Evolutionary conservation across 2,797 vertebrate genomes (phyloP).

Genomic region (Gastrophryne carolinensis): DNA sequence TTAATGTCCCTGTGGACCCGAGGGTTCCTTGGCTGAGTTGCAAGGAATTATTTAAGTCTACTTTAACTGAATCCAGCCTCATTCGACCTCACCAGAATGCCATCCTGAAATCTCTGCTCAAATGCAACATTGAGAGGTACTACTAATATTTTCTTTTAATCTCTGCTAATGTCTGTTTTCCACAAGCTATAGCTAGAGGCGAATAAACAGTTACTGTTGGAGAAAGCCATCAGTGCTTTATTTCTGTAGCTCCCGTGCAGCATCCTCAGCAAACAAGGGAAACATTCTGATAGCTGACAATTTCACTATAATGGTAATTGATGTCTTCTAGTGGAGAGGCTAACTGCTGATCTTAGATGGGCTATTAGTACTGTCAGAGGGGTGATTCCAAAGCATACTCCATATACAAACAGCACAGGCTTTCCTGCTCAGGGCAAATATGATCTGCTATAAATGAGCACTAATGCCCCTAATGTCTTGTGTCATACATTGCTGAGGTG

Average conservation of each 20-base stretch:
- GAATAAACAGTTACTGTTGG: not conserved
- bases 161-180: too few relatives aligned
- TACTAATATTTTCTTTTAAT: too few relatives aligned
- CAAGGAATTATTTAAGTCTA: too few relatives aligned
- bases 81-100: too few relatives aligned
- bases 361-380: constrained; percentile 1
- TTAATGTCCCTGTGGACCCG: too few relatives aligned
- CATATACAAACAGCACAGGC: constrained; percentile 11
- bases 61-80: too few relatives aligned
- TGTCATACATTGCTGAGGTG: constrained; percentile 1
- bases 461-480: constrained; percentile 4
- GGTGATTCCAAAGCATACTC: constrained; percentile 3
- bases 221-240: not conserved
- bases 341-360: constrained; percentile 3
- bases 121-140: too few relatives aligned
- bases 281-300: not conserved
- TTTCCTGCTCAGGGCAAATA: constrained; percentile 22
- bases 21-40: too few relatives aligned
- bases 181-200: too few relatives aligned
- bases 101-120: too few relatives aligned
- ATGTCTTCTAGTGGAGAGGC: not conserved
- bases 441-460: constrained; percentile 25
- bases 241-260: not conserved
- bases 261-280: not conserved
- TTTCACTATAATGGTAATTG: constrained; percentile 3